These are phyloP conservation scores for Babylonia areolata DNA, from an alignment of 1,140 invertebrate species.

Conservation along the genomic window DNA sequence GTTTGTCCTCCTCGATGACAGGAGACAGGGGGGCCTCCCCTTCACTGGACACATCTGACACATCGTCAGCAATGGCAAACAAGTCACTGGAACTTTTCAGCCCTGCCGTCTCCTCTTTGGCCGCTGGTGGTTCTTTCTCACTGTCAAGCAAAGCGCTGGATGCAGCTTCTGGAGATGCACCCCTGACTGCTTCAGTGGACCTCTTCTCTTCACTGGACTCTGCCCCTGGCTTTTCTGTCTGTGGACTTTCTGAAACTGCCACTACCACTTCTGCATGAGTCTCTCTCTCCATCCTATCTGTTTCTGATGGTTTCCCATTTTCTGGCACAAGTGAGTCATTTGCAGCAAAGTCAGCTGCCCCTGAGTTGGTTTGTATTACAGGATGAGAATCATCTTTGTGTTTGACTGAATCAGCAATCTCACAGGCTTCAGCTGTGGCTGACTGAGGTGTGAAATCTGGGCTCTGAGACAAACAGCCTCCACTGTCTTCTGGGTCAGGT, in stretches of 20 bases:
- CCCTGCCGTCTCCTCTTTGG: neutral
- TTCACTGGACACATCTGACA: slow-evolving; percentile 22
- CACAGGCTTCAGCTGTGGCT: neutral
- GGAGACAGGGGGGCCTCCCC: slow-evolving; percentile 22
- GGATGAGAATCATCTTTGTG: neutral
- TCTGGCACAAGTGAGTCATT: neutral
- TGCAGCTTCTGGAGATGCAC: neutral
- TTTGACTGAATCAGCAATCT: neutral
- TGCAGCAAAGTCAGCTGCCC: neutral
- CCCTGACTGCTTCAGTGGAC: neutral
- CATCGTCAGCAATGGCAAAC: slow-evolving; percentile 4
- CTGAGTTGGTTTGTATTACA: neutral
- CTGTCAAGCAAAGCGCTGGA: neutral
- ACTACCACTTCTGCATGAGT: neutral
- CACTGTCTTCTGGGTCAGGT: neutral
- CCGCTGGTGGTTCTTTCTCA: neutral
- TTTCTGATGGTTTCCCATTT: neutral
- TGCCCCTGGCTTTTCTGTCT: neutral
- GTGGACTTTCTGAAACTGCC: neutral
- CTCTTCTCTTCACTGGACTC: neutral
- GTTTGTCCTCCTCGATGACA: slow-evolving; percentile 28
- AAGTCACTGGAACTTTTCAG: neutral
- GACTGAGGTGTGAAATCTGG: neutral
- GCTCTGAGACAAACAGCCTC: neutral
- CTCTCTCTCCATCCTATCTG: neutral